phyloP scores from a whole-genome alignment of 2,888 invertebrate genomes.

The Taphrorychus bicolor region DNA sequence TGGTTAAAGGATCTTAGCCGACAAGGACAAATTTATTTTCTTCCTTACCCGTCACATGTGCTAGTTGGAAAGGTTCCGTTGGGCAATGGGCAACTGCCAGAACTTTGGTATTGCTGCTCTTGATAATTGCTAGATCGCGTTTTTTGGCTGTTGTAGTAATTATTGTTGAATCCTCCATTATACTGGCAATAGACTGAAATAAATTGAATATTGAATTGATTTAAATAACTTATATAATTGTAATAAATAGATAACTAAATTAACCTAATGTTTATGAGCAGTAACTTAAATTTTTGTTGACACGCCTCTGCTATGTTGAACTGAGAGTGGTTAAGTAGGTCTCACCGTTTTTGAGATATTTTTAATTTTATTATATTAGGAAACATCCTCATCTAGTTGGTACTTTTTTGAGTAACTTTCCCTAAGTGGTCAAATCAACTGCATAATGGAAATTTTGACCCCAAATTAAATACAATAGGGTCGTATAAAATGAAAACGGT shows the following conservation, averaged over 20 bases:
- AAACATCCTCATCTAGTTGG: too few species aligned
- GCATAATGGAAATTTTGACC: too few species aligned
- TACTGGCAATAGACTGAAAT: slow-evolving; percentile 41
- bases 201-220: too few species aligned
- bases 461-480: too few species aligned
- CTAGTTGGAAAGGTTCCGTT: slow-evolving; percentile 46
- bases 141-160: slow-evolving; percentile 4
- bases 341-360: too few species aligned
- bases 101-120: slow-evolving; percentile 38
- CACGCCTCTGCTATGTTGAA: background rate
- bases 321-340: background rate
- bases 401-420: too few species aligned
- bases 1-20: too few species aligned
- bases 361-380: too few species aligned
- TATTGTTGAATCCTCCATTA: slow-evolving; percentile 30
- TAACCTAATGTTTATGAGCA: background rate
- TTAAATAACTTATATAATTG: background rate
- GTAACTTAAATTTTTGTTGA: background rate
- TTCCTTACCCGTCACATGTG: slow-evolving; percentile 52
- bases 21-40: too few species aligned
- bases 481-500: too few species aligned
- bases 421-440: too few species aligned
- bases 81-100: slow-evolving; percentile 33
- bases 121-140: background rate
- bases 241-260: slow-evolving; percentile 1